phyloP scores from a whole-genome alignment of 2,888 invertebrate genomes.

The Caenorhabditis panamensis region DNA sequence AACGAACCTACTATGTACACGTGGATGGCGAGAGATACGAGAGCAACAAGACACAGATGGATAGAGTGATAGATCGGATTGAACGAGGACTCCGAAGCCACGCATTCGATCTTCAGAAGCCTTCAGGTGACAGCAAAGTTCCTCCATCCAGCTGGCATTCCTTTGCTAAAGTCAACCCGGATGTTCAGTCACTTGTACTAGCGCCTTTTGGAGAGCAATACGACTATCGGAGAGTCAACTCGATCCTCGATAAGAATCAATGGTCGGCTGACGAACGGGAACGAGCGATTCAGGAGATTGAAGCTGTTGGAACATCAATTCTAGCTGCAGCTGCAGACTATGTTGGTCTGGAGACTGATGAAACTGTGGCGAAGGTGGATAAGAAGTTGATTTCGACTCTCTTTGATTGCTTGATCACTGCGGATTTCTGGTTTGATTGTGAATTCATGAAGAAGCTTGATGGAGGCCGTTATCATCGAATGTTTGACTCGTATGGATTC shows the following conservation, averaged over 20 bases:
- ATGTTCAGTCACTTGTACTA: conserved; percentile 66
- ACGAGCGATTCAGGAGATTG: conserved; percentile 58
- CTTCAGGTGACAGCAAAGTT: conserved; percentile 24
- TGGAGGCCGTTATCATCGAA: conserved; percentile 23
- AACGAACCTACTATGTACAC: conserved; percentile 55
- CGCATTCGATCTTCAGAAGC: conserved; percentile 38
- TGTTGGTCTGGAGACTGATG: conserved; percentile 52
- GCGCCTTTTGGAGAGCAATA: conserved; percentile 61
- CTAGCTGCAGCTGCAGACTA: conserved; percentile 62
- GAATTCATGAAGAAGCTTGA: conserved; percentile 59
- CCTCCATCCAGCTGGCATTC: conserved; percentile 78
- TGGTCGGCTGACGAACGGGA: conserved; percentile 42
- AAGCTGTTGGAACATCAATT: conserved; percentile 56
- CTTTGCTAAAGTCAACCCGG: conserved; percentile 64
- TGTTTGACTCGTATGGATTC: conserved; percentile 44
- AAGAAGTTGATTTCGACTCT: conserved; percentile 58
- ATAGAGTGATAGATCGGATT: conserved; percentile 37
- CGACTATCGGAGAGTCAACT: conserved; percentile 57
- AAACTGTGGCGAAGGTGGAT: conserved; percentile 63
- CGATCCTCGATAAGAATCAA: conserved; percentile 58
- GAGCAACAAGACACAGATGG: conserved; percentile 22
- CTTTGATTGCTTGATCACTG: conserved; percentile 67
- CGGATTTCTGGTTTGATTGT: conserved; percentile 57
- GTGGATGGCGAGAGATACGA: conserved; percentile 57
- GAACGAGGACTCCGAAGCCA: conserved; percentile 33